phyloP scores from a whole-genome alignment of 2,888 invertebrate species.

The Craniophora ligustri region DNA sequence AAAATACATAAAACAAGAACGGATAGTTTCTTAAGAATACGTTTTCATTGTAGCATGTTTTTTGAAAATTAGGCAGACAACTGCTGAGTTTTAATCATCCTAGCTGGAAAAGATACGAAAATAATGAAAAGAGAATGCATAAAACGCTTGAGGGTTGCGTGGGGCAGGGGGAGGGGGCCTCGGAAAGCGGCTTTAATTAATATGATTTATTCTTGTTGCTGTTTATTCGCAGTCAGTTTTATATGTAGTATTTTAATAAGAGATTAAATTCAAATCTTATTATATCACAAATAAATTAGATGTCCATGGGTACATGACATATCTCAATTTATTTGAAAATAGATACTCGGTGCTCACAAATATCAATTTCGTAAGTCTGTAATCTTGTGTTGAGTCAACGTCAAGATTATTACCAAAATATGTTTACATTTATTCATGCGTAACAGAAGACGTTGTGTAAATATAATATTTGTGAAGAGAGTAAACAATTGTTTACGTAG shows the following conservation, averaged over 20 bases:
- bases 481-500: constrained; percentile 42
- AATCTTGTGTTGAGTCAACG: constrained; percentile 44
- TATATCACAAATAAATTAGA: constrained; percentile 26
- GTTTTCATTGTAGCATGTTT: constrained; percentile 1
- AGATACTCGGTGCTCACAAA: constrained; percentile 24
- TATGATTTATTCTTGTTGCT: constrained; percentile 48
- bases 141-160: constrained; percentile 18
- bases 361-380: constrained; percentile 37
- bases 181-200: constrained; percentile 49
- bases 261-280: constrained; percentile 2
- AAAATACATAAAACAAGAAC: constrained; percentile 1
- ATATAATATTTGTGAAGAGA: constrained; percentile 39
- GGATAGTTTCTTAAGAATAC: background rate
- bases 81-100: constrained; percentile 36
- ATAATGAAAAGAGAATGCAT: constrained; percentile 45
- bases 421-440: constrained; percentile 47
- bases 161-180: background rate
- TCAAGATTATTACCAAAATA: constrained; percentile 43
- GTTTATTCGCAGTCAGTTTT: constrained; percentile 38
- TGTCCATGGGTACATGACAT: constrained; percentile 10
- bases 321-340: constrained; percentile 39
- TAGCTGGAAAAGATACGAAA: constrained; percentile 27
- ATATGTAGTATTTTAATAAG: constrained; percentile 20
- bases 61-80: constrained; percentile 30
- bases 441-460: constrained; percentile 32